Evolutionary conservation across 2,797 vertebrate genomes (phyloP), one percentile per base, ranked within the genome.

Genomic region (Cuculus canorus): DNA sequence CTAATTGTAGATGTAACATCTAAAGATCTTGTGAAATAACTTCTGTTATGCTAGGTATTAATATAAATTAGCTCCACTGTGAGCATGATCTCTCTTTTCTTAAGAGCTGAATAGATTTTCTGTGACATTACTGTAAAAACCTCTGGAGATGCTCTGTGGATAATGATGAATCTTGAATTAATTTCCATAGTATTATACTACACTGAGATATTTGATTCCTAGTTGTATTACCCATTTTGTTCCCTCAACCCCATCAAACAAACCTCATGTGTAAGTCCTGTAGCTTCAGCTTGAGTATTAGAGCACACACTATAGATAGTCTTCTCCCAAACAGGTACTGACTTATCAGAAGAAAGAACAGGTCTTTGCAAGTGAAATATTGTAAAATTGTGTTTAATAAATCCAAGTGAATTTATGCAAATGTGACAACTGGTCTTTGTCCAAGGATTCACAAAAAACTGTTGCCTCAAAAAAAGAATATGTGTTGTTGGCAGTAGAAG

Each of bases 91-190:
- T 95, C 54, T 78, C 72, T 65, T 92, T 94, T 93, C 78, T 77
- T 76, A 82, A 85, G 47, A 96, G n/a, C 35, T 80, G 63, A 91
- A 88, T 80, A 84, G 70, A 88, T 96, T 91, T 90, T 60, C 60
- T 75, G 45, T 71, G 82, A 92, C 53, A 82, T 53, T 85, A 53
- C 17, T 77, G 56, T 48, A 94, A 82, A 94, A 95, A 75, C 66
- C 89, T 93, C 79, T 78, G 43, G 83, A 94, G 80, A 84, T 63
- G 23, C 61, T 77, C 63, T 77, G 37, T 75, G 89, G 94, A 70
- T 95, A 94, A 82, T 43, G 54, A 92, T 85, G 70, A 93, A 75
- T 86, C 93, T 78, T 95, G 71, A 93, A 93, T 92, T 93, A 76
- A 94, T 95, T 97, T 96, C 50, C 68, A 94, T 92, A 61, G 45